Evolutionary conservation across 2,797 vertebrate species (phyloP).

Genomic region (Anguilla marmorata): DNA sequence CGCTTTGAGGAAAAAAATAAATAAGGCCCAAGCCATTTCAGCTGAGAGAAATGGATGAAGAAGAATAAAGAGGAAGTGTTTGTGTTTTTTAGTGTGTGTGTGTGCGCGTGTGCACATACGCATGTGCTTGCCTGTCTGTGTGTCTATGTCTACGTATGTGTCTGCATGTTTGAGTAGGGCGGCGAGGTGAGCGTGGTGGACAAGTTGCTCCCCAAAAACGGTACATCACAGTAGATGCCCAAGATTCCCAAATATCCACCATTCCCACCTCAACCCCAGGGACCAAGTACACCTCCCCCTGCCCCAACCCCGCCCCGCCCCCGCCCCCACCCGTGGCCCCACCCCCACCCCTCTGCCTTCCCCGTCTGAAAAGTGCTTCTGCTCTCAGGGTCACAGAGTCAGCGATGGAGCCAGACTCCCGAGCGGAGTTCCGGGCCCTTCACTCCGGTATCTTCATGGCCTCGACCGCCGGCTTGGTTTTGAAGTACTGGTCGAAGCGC

Average conservation of each 20-base stretch:
- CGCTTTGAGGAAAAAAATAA: neutral
- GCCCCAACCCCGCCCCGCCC: constrained; percentile 16
- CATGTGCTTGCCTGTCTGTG: neutral
- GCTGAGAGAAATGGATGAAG: constrained; percentile 15
- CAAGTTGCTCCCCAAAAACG: neutral
- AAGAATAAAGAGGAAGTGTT: neutral
- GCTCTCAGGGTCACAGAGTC: constrained; percentile 33
- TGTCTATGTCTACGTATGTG: neutral
- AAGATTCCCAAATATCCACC: constrained; percentile 34
- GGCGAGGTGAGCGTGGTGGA: constrained; percentile 15
- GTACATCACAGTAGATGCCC: neutral
- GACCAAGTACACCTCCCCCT: constrained; percentile 30
- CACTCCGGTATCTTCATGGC: constrained; percentile 85
- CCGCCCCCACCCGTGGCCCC: constrained; percentile 27
- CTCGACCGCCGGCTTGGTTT: constrained; percentile 86
- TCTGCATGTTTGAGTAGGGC: neutral
- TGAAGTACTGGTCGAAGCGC: constrained; percentile 93
- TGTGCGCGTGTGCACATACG: neutral
- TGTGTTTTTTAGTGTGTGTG: neutral
- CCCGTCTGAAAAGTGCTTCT: constrained; percentile 39
- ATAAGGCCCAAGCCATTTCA: neutral
- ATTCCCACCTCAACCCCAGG: neutral
- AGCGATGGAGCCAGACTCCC: constrained; percentile 2
- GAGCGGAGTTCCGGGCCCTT: constrained; percentile 40
- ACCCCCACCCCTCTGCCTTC: constrained; percentile 13